Evolutionary conservation across 2,888 invertebrate genomes (phyloP).

Genomic region (Ptychoptera contaminata): DNA sequence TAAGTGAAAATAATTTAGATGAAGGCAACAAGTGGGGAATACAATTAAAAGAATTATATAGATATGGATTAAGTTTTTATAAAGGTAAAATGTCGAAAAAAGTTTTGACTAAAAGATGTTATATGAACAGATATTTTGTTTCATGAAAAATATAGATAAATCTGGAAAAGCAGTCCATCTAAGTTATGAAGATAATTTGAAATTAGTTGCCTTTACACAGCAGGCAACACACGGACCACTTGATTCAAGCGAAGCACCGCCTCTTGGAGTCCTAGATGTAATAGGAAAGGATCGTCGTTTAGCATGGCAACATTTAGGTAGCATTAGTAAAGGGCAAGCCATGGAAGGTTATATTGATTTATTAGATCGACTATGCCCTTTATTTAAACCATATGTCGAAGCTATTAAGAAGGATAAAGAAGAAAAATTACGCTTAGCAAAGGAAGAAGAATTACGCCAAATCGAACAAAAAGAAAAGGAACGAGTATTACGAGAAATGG

Average conservation of each 20-base stretch:
- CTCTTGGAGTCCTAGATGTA: slow-evolving; percentile 84
- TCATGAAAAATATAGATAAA: slow-evolving; percentile 49
- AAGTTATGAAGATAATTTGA: slow-evolving; percentile 84
- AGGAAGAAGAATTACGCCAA: slow-evolving; percentile 22
- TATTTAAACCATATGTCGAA: slow-evolving; percentile 80
- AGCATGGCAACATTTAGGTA: slow-evolving; percentile 87
- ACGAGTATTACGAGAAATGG: slow-evolving; percentile 39
- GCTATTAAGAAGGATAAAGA: slow-evolving; percentile 81
- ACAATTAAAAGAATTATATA: slow-evolving; percentile 67
- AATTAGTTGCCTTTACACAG: slow-evolving; percentile 81
- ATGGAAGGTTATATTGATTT: slow-evolving; percentile 85
- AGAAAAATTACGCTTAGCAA: slow-evolving; percentile 51
- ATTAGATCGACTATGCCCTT: slow-evolving; percentile 71
- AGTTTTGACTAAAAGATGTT: background rate
- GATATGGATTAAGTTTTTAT: slow-evolving; percentile 77
- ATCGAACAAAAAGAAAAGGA: slow-evolving; percentile 32
- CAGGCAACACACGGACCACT: slow-evolving; percentile 79
- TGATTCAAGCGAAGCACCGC: slow-evolving; percentile 53
- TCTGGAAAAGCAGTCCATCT: slow-evolving; percentile 94
- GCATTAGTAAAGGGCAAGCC: slow-evolving; percentile 70
- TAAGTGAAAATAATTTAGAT: background rate
- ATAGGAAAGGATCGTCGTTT: slow-evolving; percentile 84
- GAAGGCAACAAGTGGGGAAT: slow-evolving; percentile 44
- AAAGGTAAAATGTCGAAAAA: slow-evolving; percentile 51
- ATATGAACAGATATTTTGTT: background rate